phyloP scores from a whole-genome alignment of 1,140 invertebrate species.

The Argopecten irradians region DNA sequence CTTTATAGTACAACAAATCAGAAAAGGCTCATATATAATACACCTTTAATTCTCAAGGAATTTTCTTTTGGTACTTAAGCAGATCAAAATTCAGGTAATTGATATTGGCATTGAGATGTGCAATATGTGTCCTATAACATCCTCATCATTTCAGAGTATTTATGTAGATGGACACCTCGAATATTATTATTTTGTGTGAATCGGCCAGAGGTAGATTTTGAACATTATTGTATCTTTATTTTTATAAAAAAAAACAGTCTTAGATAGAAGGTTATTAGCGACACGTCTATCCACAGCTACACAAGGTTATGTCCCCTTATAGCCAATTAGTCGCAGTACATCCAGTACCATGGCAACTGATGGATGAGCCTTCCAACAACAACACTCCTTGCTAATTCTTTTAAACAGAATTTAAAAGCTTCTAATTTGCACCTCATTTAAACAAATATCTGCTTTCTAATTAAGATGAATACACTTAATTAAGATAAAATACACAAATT shows the following conservation, averaged over 20 bases:
- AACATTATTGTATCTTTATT: too few relatives aligned
- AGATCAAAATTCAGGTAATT: not conserved
- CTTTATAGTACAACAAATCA: too few relatives aligned
- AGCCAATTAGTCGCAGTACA: not conserved
- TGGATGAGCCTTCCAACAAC: not conserved
- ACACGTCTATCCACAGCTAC: not conserved
- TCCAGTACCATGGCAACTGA: not conserved
- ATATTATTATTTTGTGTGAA: too few relatives aligned
- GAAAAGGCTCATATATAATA: not conserved
- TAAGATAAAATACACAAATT: not conserved
- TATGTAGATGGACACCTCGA: too few relatives aligned
- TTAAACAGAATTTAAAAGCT: slow-evolving; percentile 18
- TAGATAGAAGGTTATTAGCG: too few relatives aligned
- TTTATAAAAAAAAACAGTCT: too few relatives aligned
- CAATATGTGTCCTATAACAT: not conserved
- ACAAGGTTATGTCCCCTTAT: not conserved
- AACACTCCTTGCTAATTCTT: not conserved
- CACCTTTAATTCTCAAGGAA: not conserved
- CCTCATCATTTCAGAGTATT: too few relatives aligned
- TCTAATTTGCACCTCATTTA: slow-evolving; percentile 17
- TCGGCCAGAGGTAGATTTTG: too few relatives aligned
- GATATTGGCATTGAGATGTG: not conserved
- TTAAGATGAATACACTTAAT: not conserved
- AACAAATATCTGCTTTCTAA: not conserved
- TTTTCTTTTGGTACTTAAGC: not conserved